Conservation (phyloP, 2,797 vertebrate species). For the Cirrhinus molitorella region DNA sequence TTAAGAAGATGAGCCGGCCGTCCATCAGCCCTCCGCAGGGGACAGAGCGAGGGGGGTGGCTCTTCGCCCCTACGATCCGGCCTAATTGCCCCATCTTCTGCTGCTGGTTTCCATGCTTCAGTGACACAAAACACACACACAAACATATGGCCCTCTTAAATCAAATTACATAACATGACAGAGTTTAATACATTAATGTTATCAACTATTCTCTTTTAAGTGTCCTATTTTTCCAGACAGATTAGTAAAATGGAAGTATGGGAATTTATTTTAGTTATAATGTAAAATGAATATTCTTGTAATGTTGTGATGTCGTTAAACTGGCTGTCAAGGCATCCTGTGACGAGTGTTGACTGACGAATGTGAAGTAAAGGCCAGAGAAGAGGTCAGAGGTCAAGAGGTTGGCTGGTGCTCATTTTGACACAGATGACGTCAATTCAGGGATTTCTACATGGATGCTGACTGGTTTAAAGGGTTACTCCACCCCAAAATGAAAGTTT, state of each 20-base stretch:
- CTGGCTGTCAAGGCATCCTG: not conserved
- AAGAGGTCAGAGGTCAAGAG: conserved; percentile 1
- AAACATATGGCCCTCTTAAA: not conserved
- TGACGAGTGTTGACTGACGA: not conserved
- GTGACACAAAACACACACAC: conserved; percentile 14
- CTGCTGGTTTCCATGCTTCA: conserved; percentile 43
- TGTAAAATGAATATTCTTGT: not conserved
- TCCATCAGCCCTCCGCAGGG: conserved; percentile 82
- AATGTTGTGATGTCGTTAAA: not conserved
- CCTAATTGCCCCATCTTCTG: conserved; percentile 69
- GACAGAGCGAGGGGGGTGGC: conserved; percentile 67
- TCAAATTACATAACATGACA: not conserved
- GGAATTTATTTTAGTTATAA: not conserved
- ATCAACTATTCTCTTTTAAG: not conserved
- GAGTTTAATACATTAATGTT: not conserved
- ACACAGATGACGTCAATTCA: not conserved
- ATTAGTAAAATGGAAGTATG: not conserved
- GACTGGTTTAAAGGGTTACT: too few species aligned
- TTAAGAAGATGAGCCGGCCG: conserved; percentile 84
- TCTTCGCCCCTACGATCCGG: conserved; percentile 64
- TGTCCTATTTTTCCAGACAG: not conserved
- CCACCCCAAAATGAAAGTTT: too few species aligned
- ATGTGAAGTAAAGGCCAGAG: not conserved
- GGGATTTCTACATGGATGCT: not conserved
- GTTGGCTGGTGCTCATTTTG: conserved; percentile 4